Percentiles rank a stretch among this genome's conserved stretches.
Conservation (phyloP, 2,797 vertebrate species). For the Cichlasoma orientale region DNA sequence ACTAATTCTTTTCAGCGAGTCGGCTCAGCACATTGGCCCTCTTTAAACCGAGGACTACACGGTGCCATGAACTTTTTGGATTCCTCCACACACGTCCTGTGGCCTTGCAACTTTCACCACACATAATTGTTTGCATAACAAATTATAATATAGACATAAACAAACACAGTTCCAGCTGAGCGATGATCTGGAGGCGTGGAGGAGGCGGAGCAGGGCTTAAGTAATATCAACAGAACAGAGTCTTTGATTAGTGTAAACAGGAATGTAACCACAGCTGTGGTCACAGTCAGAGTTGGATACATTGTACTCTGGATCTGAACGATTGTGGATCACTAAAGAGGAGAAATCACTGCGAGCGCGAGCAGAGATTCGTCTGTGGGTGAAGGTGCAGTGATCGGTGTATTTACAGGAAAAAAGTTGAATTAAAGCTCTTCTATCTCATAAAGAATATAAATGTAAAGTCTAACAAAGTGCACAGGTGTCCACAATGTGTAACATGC, state of each 20-base stretch:
- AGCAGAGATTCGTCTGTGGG: constrained; percentile 16
- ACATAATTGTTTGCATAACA: not conserved
- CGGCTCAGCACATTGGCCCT: not conserved
- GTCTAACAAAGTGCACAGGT: rapidly evolving
- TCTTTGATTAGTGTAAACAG: constrained; percentile 54
- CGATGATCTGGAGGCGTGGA: constrained; percentile 3
- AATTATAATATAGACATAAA: not conserved
- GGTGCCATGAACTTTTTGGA: not conserved
- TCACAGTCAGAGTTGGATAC: constrained; percentile 10
- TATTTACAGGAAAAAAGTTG: not conserved
- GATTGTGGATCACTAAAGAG: constrained; percentile 17
- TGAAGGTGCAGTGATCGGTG: not conserved
- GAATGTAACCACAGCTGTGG: constrained; percentile 41
- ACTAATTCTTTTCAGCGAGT: not conserved
- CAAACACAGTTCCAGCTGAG: constrained; percentile 2
- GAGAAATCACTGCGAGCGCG: constrained; percentile 15
- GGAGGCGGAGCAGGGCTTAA: constrained; percentile 4
- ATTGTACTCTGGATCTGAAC: constrained; percentile 25
- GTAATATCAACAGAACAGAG: constrained; percentile 34
- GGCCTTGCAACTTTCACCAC: not conserved
- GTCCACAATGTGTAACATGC: not conserved
- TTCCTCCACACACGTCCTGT: not conserved
- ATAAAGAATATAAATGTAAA: not conserved
- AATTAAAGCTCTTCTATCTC: too few species aligned
- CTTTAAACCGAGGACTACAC: not conserved